Percentiles rank a stretch among this genome's conserved stretches.
phyloP scores from a whole-genome alignment of 1,140 invertebrate species.

The Caerostris darwini region DNA sequence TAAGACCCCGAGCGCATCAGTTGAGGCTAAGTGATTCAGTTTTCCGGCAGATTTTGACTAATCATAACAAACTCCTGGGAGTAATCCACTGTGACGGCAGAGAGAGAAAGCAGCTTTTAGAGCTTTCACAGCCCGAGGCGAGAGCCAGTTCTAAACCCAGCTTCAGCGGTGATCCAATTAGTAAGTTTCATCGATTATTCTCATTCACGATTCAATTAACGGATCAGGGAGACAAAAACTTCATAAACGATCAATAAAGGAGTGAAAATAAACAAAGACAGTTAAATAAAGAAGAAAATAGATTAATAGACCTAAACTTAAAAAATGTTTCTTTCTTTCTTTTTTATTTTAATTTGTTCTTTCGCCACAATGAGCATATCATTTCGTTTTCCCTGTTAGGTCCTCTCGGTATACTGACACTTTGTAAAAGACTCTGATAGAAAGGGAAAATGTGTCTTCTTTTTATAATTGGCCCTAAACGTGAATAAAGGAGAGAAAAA shows the following conservation, averaged over 20 bases:
- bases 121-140: neutral
- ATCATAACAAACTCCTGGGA: neutral
- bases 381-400: neutral
- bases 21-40: slow-evolving; percentile 1
- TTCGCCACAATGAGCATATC: neutral
- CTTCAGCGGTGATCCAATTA: neutral
- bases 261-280: neutral
- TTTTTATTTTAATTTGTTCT: too few relatives aligned
- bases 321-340: neutral
- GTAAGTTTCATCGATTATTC: slow-evolving; percentile 7
- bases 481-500: neutral
- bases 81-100: neutral
- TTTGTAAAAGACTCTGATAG: slow-evolving; percentile 13
- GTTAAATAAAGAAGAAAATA: neutral
- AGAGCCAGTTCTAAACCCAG: neutral
- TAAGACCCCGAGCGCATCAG: neutral
- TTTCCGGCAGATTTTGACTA: slow-evolving; percentile 11
- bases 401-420: neutral
- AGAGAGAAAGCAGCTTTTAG: too few relatives aligned
- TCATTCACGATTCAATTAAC: slow-evolving; percentile 7
- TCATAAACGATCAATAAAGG: neutral
- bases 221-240: slow-evolving; percentile 8
- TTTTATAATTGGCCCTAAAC: slow-evolving; percentile 38
- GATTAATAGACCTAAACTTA: neutral
- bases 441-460: neutral